Percentiles rank a stretch among this genome's conserved stretches.
Evolutionary conservation across 1,140 invertebrate species (phyloP).

Genomic region (Ctenoplectra terminalis): DNA sequence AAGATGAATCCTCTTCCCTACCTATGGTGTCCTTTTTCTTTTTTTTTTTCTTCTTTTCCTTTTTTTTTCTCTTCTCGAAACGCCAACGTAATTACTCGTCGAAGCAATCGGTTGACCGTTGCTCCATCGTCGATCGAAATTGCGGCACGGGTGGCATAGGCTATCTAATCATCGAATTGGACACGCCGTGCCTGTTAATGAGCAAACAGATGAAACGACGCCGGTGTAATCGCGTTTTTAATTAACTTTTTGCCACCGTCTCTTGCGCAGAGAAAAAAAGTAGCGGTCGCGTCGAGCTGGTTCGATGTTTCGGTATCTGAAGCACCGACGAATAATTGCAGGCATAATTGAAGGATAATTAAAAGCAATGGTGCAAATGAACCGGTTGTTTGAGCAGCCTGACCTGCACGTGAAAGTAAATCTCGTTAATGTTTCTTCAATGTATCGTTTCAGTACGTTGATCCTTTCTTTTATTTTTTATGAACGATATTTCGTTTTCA

Average conservation of each 20-base stretch:
- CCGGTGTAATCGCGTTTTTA: constrained; percentile 65
- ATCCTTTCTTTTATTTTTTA: not conserved
- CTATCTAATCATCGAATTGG: constrained; percentile 69
- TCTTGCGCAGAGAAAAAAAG: constrained; percentile 6
- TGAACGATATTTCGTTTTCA: not conserved
- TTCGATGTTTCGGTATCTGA: not conserved
- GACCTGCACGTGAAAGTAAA: not conserved
- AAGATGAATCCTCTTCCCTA: not conserved
- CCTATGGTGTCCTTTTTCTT: not conserved
- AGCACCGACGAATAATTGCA: not conserved
- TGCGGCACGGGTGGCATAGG: constrained; percentile 56
- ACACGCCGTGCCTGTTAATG: constrained; percentile 68
- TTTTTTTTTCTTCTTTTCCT: not conserved
- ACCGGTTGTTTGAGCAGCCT: not conserved
- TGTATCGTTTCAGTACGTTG: too few relatives aligned
- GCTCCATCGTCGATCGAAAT: constrained; percentile 58
- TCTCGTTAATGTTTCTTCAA: not conserved
- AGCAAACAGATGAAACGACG: constrained; percentile 64
- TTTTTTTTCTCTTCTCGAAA: not conserved
- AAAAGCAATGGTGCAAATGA: not conserved
- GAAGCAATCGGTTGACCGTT: constrained; percentile 51
- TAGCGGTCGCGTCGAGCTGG: not conserved
- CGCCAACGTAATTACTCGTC: constrained; percentile 61
- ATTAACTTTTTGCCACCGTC: constrained; percentile 70
- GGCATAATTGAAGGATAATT: constrained; percentile 4